These are phyloP conservation scores for Plotosus lineatus DNA, from an alignment of 2,113 vertebrate genomes.

Conservation along the genomic window DNA sequence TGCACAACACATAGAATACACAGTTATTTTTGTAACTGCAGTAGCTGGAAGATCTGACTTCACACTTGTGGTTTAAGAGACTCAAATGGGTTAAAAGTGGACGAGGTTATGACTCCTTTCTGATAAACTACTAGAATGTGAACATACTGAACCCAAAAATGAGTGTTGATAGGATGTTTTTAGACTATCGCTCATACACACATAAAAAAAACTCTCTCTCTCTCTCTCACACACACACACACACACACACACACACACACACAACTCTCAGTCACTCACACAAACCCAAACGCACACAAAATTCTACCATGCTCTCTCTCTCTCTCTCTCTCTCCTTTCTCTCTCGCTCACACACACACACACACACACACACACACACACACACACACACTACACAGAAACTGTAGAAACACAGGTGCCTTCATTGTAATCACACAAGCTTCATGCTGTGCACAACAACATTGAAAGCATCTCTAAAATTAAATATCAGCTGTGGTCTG, in stretches of 20 bases:
- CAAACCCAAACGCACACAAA: constrained; percentile 19
- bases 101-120: constrained; percentile 39
- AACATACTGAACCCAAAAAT: constrained; percentile 40
- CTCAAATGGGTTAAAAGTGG: constrained; percentile 26
- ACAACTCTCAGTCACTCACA: constrained; percentile 32
- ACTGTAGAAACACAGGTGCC: constrained; percentile 3
- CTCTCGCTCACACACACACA: constrained; percentile 28
- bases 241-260: constrained; percentile 26
- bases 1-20: constrained; percentile 23
- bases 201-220: too few species aligned
- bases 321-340: constrained; percentile 47
- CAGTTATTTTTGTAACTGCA: background rate
- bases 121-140: constrained; percentile 35
- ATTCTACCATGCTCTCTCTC: too few species aligned
- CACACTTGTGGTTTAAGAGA: background rate
- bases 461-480: constrained; percentile 1
- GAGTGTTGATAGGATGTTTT: constrained; percentile 50
- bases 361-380: constrained; percentile 23
- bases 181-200: constrained; percentile 52
- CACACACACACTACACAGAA: constrained; percentile 12
- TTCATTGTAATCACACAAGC: background rate
- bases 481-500: background rate
- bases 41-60: background rate
- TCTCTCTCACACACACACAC: constrained; percentile 48
- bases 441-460: background rate